Percentiles rank a stretch among this genome's conserved stretches.
Evolutionary conservation across 1,140 invertebrate species (phyloP).

Genomic region (Pogonomyrmex californicus): DNA sequence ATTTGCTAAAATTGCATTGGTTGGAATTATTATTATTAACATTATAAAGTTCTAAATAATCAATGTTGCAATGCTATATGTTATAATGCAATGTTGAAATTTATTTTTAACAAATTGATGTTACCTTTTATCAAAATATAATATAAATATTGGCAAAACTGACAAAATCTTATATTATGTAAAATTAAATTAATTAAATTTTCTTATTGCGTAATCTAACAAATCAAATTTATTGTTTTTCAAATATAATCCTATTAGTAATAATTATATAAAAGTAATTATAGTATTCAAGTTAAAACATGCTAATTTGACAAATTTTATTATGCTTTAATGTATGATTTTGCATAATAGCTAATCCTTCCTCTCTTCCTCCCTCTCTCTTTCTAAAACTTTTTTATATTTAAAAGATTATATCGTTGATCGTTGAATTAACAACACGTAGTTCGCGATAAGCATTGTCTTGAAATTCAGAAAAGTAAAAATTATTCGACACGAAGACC

Average conservation of each 20-base stretch:
- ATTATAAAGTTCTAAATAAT: neutral
- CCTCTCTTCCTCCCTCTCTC: neutral
- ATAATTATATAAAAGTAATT: neutral
- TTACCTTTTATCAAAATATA: neutral
- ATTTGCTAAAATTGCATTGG: neutral
- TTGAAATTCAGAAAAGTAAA: too few relatives aligned
- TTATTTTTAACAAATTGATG: neutral
- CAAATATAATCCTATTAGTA: slow-evolving; percentile 1
- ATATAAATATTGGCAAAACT: neutral
- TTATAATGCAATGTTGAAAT: slow-evolving; percentile 14
- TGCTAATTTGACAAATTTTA: neutral
- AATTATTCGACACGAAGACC: too few relatives aligned
- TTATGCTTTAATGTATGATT: neutral
- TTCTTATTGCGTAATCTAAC: neutral
- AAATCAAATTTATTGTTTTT: neutral
- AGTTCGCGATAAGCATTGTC: too few relatives aligned
- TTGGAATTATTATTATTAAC: slow-evolving; percentile 3
- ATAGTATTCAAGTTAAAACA: neutral
- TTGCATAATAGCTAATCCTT: neutral
- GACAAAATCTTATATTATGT: neutral
- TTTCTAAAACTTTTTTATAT: too few relatives aligned
- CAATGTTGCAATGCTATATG: neutral
- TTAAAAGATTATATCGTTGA: too few relatives aligned
- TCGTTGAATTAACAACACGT: too few relatives aligned
- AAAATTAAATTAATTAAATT: neutral